A percentile compares a stretch with the other conserved stretches of the same genome.
These are phyloP conservation scores for Triplophysa dalaica DNA, from an alignment of 2,113 vertebrate species.

Conservation along the genomic window DNA sequence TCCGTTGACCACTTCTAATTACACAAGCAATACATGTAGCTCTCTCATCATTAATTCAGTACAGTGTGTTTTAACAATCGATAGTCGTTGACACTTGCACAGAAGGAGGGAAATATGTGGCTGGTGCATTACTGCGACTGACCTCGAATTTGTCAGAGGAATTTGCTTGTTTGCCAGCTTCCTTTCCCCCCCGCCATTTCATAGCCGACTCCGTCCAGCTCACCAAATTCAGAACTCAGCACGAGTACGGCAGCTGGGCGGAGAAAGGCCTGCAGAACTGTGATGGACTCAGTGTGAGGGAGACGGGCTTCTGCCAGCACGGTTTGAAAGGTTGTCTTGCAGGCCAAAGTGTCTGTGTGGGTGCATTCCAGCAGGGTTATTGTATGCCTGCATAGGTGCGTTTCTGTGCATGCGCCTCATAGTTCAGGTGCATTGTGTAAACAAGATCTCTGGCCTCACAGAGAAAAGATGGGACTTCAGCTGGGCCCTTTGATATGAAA, in stretches of 20 bases:
- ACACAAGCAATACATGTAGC: background rate
- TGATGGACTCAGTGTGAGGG: slow-evolving; percentile 66
- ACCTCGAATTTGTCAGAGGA: slow-evolving; percentile 31
- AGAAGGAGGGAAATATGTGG: background rate
- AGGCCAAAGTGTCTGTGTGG: slow-evolving; percentile 41
- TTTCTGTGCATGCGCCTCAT: slow-evolving; percentile 21
- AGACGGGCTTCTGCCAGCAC: slow-evolving; percentile 52
- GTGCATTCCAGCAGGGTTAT: slow-evolving; percentile 20
- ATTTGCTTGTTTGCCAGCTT: slow-evolving; percentile 36
- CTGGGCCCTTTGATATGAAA: slow-evolving; percentile 44
- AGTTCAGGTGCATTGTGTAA: slow-evolving; percentile 39
- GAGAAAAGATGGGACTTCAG: slow-evolving; percentile 27
- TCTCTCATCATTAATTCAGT: background rate
- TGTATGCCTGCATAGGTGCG: slow-evolving; percentile 17
- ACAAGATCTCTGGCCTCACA: slow-evolving; percentile 39
- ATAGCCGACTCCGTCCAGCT: slow-evolving; percentile 46
- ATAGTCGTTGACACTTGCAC: slow-evolving; percentile 15
- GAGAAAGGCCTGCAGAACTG: slow-evolving; percentile 65
- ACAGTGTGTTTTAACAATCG: background rate
- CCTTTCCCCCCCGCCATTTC: slow-evolving; percentile 16
- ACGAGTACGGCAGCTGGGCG: slow-evolving; percentile 58
- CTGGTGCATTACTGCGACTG: slow-evolving; percentile 10
- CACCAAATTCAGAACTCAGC: slow-evolving; percentile 50
- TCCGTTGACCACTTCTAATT: slow-evolving; percentile 11
- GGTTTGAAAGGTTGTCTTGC: slow-evolving; percentile 53